Evolutionary conservation across 2,888 invertebrate genomes (phyloP), one percentile per base, ranked within the genome.

Genomic region (Andrena hattorfiana): DNA sequence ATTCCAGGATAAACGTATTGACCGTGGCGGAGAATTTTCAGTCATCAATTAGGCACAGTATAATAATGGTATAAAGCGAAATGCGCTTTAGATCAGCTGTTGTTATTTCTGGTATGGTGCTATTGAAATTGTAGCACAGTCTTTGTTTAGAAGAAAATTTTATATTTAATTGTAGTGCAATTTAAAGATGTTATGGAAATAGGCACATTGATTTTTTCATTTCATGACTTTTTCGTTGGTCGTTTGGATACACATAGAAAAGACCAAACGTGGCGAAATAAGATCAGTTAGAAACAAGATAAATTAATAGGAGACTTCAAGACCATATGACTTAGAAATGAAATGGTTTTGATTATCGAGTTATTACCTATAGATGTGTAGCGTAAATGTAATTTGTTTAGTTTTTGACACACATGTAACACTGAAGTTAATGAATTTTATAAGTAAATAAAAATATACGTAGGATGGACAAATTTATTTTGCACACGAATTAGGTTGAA

Each of bases 221-320:
- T 48, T 48, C 6, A 10, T 16, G 2, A 20, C 4, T 48, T 7
- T 16, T 60, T 70, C 23, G 13, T 70, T 13, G 6, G n/a, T 7
- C 26, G 70, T 70, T 70, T 70, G 70, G 70, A 70, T 26, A 70
- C 7, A 60, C 26, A 5, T 20, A 23, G 5, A n/a, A 51, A 48
- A 20, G 70, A 20, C 70, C 60, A 60, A 60, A 60, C 70, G n/a
- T n/a, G 13, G 23, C 51, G 35, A 63, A 42, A 42, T 20, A 10
- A 20, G 49, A 49, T 5, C 23, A 28, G 23, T 42, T 16, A 16
- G 16, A 42, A 5, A 42, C 16, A 16, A 42, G 42, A 42, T 42
- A 42, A 42, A 42, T 42, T 42, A 13, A 42, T 42, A 42, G 5
- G 16, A 42, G 23, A 20, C 8, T 7, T 54, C 8, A 2, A 54